Base-by-base conservation (phyloP, 2,113 vertebrate species). In the Phodopus roborovskii region DNA sequence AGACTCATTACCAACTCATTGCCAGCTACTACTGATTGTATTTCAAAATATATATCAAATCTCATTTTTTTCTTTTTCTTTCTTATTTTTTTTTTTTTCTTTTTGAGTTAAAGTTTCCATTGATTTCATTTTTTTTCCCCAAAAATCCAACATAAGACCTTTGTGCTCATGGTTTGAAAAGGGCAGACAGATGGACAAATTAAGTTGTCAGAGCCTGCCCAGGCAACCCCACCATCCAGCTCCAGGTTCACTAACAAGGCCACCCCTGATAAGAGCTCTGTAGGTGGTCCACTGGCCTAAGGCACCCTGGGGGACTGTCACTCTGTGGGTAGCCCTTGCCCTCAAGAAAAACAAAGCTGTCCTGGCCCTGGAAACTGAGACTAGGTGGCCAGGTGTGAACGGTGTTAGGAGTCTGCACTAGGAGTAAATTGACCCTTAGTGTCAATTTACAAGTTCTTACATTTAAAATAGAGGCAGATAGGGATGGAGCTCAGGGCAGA, bases 81-180 rank as follows among this genome's bases (percentile, higher is more conserved):
- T 45, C 45, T 45, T 45, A 4, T 6, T 45, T 45, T 45, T 45
- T 45, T 45, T 6, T 45, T 45, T 45, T 45, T 6, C 6, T 45
- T 45, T 45, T 97, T 97, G 98, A 98, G 97, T 98, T 97, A 98
- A 98, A 98, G 97, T 98, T 97, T 97, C 97, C 97, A 95, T 98
- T 98, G 98, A 97, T 98, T 98, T 98, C 90, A 95, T 97, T 56
- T 26, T 98, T 97, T 98, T n/a, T n/a, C n/a, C 45, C 98, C 98
- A 98, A 98, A 98, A 98, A 97, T 95, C 98, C 97, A 96, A 97
- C 70, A 7, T 97, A 95, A 91, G 97, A 98, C 94, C 96, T 94
- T 99, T 98, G 98, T 98, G 98, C 98, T 98, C 98, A 71, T 97
- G 98, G 60, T 79, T 89, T 92, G n/a, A 83, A 86, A 64, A 78